Percentiles rank a stretch among this genome's conserved stretches.
These are phyloP conservation scores for Meiosimyza decipiens DNA, from an alignment of 2,888 invertebrate species.

Conservation along the genomic window DNA sequence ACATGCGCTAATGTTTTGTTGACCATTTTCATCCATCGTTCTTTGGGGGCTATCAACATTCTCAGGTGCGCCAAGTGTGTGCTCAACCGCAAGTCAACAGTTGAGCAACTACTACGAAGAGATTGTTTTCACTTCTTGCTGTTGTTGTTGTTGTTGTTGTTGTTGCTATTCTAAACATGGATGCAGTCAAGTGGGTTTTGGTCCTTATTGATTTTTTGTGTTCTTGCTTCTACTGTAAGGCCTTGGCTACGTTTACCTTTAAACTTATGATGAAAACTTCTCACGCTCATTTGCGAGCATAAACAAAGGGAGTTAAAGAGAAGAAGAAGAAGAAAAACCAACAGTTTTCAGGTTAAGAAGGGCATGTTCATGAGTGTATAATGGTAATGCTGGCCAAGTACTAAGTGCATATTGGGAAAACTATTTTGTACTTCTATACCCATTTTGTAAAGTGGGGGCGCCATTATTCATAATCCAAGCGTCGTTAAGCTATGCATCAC, in stretches of 20 bases:
- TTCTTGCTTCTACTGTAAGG: neutral
- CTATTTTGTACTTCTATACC: too few relatives aligned
- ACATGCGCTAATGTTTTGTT: conserved; percentile 45
- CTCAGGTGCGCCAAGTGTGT: conserved; percentile 61
- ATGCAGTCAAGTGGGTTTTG: too few relatives aligned
- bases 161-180: neutral
- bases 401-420: too few relatives aligned
- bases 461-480: too few relatives aligned
- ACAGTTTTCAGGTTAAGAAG: too few relatives aligned
- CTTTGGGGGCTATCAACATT: conserved; percentile 62
- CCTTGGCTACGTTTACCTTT: conserved; percentile 18
- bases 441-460: too few relatives aligned
- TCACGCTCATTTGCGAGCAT: conserved; percentile 49
- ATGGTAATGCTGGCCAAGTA: too few relatives aligned
- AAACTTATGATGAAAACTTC: conserved; percentile 54
- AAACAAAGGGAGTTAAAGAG: conserved; percentile 15
- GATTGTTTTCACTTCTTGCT: neutral
- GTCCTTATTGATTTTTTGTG: conserved; percentile 2
- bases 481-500: too few relatives aligned
- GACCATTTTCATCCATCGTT: conserved; percentile 39
- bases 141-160: conserved; percentile 13
- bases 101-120: neutral
- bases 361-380: too few relatives aligned
- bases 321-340: neutral
- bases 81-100: conserved; percentile 19